Base-by-base conservation (phyloP, 2,797 vertebrate species). In the Artibeus jamaicensis region DNA sequence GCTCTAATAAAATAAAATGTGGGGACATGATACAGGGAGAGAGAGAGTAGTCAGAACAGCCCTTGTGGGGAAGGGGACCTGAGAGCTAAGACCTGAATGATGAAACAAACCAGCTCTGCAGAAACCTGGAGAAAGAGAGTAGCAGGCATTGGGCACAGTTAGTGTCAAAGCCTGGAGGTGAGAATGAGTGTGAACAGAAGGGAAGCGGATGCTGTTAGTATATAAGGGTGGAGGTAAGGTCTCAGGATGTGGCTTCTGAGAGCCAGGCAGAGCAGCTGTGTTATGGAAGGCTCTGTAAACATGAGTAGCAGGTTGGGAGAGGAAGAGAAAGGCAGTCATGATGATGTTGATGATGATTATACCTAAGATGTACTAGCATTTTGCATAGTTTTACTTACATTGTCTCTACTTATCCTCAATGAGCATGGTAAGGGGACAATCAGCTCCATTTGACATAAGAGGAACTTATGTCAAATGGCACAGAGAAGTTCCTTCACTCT, bases 301-400 rank as follows among this genome's bases (percentile, higher is more conserved):
- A 3, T 0, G 9, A 62, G 46, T 3, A 15, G 22, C 0, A 0
- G 5, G 1, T 5, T 29, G 24, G 6, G 16, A 78, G 8, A 50
- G 19, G 21, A 22, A 22, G 18, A 39, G 15, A 5, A 34, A 22
- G 42, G 6, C 5, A 44, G 14, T 5, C 15, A 16, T n/a, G 55
- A 22, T 44, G 34, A 26, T 6, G 2, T 2, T 18, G 18, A 3
- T 42, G 44, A 44, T 22, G 42, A 44, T 71, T 14, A 0, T 12
- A 42, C 8, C n/a, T 73, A 5, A 12, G 2, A 6, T 8, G 1
- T 32, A n/a, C 2, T 21, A 37, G 2, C 12, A 34, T 34, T 92
- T 22, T 83, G 29, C 29, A 57, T 73, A 55, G 11, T 39, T 93
- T 67, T 34, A 0, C 29, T 12, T 22, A 21, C 3, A 1, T 24